Percentiles rank a stretch among this genome's conserved stretches.
phyloP scores from a whole-genome alignment of 2,113 vertebrate genomes.

The Oryzias celebensis region DNA sequence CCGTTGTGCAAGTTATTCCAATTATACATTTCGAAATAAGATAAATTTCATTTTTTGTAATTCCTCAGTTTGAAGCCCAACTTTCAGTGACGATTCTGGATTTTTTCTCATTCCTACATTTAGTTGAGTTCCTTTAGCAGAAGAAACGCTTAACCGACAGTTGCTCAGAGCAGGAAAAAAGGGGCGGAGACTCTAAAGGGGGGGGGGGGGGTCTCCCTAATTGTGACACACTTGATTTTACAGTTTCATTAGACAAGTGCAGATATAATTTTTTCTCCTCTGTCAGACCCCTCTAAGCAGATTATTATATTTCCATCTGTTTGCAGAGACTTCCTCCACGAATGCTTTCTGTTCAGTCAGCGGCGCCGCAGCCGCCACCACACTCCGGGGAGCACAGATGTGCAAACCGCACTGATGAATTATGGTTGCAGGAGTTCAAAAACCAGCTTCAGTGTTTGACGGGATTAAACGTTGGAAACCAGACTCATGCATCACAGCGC shows the following conservation, averaged over 20 bases:
- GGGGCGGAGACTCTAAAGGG: background rate
- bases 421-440: conserved; percentile 22
- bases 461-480: conserved; percentile 5
- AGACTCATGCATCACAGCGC: background rate
- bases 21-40: too few relatives aligned
- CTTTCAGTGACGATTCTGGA: too few relatives aligned
- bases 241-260: conserved; percentile 23
- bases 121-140: too few relatives aligned
- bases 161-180: conserved; percentile 13
- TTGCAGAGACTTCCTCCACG: conserved; percentile 13
- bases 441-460: conserved; percentile 1
- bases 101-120: too few relatives aligned
- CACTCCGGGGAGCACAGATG: conserved; percentile 38
- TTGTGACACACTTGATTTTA: conserved; percentile 6
- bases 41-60: too few relatives aligned
- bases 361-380: background rate
- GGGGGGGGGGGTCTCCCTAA: conserved; percentile 4
- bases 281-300: conserved; percentile 22
- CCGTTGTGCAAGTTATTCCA: too few relatives aligned
- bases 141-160: too few relatives aligned
- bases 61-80: too few relatives aligned
- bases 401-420: conserved; percentile 39
- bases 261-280: conserved; percentile 4
- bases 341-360: conserved; percentile 7
- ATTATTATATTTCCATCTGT: conserved; percentile 55